phyloP scores from a whole-genome alignment of 1,140 invertebrate genomes.

The Choristoneura fumiferana region DNA sequence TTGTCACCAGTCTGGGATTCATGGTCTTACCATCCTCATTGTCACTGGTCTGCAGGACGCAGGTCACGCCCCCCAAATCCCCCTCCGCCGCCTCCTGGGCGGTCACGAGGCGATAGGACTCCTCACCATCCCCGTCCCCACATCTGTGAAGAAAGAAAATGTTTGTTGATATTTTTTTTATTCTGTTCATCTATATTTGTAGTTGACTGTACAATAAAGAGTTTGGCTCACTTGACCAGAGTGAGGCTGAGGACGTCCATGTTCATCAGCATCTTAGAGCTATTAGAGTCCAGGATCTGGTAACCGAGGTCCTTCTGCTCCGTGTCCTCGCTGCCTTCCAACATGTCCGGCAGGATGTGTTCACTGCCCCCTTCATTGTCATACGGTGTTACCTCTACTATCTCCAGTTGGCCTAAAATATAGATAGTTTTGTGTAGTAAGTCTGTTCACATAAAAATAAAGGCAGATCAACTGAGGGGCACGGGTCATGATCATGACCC shows the following conservation, averaged over 20 bases:
- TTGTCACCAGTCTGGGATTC: too few species aligned
- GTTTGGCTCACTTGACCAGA: slow-evolving; percentile 43
- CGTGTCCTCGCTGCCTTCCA: slow-evolving; percentile 4
- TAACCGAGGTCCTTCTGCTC: slow-evolving; percentile 42
- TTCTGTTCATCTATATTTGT: too few species aligned
- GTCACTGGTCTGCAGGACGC: slow-evolving; percentile 36
- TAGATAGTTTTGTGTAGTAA: too few species aligned
- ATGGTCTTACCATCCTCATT: slow-evolving; percentile 11
- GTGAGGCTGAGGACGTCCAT: slow-evolving; percentile 58
- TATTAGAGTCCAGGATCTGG: slow-evolving; percentile 45
- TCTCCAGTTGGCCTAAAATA: slow-evolving; percentile 52
- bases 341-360: slow-evolving; percentile 23
- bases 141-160: slow-evolving; percentile 37
- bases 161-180: too few species aligned
- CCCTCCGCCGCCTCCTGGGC: slow-evolving; percentile 30
- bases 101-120: slow-evolving; percentile 46
- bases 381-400: slow-evolving; percentile 49
- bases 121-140: slow-evolving; percentile 47
- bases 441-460: too few species aligned
- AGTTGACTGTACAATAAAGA: neutral
- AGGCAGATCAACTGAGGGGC: too few species aligned
- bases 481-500: too few species aligned
- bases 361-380: slow-evolving; percentile 33
- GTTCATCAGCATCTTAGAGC: slow-evolving; percentile 41
- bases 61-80: slow-evolving; percentile 42